Evolutionary conservation across 2,113 vertebrate species (phyloP), one percentile per base, ranked within the genome.

Genomic region (Notothenia rossii): DNA sequence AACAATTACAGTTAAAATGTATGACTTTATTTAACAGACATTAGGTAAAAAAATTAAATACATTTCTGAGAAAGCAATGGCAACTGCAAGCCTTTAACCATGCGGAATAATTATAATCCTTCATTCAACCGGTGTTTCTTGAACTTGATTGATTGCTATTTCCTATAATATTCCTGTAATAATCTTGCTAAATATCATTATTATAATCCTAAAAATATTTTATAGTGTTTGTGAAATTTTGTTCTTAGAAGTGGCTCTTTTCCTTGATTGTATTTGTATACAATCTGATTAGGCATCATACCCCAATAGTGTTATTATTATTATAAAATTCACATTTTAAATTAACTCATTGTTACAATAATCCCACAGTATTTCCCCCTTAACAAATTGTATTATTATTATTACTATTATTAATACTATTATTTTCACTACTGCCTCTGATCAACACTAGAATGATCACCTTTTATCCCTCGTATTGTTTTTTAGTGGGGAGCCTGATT

Each of bases 1-100:
- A 72, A 49, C 13, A 63, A 13, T 58, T 43, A 29, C 10, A 71
- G 33, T 10, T 33, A 7, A 17, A 65, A 65, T 49, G 6, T 79
- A 53, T 53, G 56, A 72, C 53, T 81, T 82, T 88, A 76, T 76
- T 58, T 83, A 82, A 83, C 61, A 50, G 22, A 54, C 40, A 40
- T 15, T 17, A 18, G 59, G n/a, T 15, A 48, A 48, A 55, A 55
- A 33, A 60, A 11, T 9, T 22, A 3, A 58, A 71, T 48, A 51
- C 3, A 29, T 54, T 59, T 48, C 2, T 54, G 33, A 81, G 25
- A 53, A 79, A 67, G 51, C 9, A 6, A 6, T 64, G 40, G 18
- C 9, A 18, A 55, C 53, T 22, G 20, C 14, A 0, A 50, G 14
- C 40, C n/a, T 50, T 18, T 29, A 25, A n/a, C 17, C 20, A 11